Evolutionary conservation across 2,113 vertebrate species (phyloP), one percentile per base, ranked within the genome.

Genomic region (Emydura subglobosa): DNA sequence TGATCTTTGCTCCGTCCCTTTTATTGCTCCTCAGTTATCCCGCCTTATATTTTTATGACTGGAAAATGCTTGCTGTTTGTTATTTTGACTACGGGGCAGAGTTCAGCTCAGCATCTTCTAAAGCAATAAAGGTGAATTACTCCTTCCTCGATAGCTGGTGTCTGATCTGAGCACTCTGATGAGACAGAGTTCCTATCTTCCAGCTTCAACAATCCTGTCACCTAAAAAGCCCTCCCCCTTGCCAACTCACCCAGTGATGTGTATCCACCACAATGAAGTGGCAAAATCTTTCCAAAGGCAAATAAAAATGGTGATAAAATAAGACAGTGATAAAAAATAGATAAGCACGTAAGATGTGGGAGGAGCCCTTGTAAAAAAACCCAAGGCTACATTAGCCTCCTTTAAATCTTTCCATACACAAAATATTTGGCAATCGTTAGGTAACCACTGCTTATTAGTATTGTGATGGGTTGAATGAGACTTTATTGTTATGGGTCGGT

Each of bases 281-380:
- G 17, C 57, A 59, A 21, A 24, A 31, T 24, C 39, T 57, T 27
- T 25, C n/a, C 54, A 65, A 80, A 11, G 27, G 39, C 79, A 74
- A 29, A 82, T 72, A 82, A 89, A 82, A 89, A 51, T 19, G 39
- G 34, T 16, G 51, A 89, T 89, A 81, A 82, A 89, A 51, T 51
- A 49, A 80, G 51, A 55, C 47, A 39, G 51, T 5, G 9, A 22
- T 72, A 82, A 82, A 29, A 74, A 54, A 50, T 72, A 12, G 49
- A 65, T 55, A 44, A 57, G 49, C 14, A 39, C 29, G 31, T 10
- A 47, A 74, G 6, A n/a, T 13, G 16, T 25, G 65, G 65, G n/a
- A 72, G n/a, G 65, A 22, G 7, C 34, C n/a, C 65, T 72, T 39
- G 65, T 72, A 72, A 72, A 72, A 39, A 39, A 39, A n/a, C n/a